These are phyloP conservation scores for Uropetala carovei DNA, from an alignment of 2,888 invertebrate genomes.

Conservation along the genomic window DNA sequence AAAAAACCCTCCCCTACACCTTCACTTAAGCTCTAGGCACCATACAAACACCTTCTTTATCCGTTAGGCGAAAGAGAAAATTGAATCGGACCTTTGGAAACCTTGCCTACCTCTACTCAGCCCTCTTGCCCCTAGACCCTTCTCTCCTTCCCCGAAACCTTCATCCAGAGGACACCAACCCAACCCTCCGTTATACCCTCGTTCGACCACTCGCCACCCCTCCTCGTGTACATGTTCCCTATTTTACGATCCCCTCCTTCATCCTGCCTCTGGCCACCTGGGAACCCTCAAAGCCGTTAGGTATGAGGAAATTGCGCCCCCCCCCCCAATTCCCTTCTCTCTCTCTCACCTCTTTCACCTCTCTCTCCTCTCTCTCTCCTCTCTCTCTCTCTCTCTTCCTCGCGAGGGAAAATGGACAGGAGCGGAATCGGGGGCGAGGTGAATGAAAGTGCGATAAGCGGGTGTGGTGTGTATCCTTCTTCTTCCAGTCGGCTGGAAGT, in stretches of 20 bases:
- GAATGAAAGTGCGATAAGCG: slow-evolving; percentile 4
- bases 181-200: background rate
- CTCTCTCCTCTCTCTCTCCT: background rate
- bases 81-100: slow-evolving; percentile 27
- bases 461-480: background rate
- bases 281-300: background rate
- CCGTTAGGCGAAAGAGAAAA: background rate
- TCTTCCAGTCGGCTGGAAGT: background rate
- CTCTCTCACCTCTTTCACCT: background rate
- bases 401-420: background rate
- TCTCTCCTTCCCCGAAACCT: background rate
- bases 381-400: background rate
- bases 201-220: no score
- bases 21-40: background rate
- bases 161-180: background rate
- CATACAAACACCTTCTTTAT: slow-evolving; percentile 12
- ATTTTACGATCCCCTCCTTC: background rate
- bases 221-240: no score
- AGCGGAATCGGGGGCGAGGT: no score
- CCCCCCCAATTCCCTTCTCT: background rate
- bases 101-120: background rate
- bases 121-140: background rate
- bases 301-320: background rate
- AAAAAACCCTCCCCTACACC: background rate
- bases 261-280: background rate